Evolutionary conservation across 2,797 vertebrate species (phyloP).

Genomic region (Cuculus canorus): DNA sequence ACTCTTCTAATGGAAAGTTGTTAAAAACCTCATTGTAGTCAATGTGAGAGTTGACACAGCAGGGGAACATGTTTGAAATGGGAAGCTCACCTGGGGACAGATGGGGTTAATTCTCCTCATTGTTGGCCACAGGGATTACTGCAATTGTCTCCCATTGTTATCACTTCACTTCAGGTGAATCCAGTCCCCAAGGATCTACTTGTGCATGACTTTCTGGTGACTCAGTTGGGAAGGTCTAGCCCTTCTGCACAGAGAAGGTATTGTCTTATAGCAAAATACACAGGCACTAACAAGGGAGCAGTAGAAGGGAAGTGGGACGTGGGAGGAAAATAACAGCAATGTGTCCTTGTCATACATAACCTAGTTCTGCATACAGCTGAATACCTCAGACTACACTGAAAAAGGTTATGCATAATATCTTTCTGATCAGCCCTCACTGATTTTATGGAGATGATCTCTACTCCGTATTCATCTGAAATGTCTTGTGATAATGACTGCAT

Average conservation of each 20-base stretch:
- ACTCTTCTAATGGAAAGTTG: neutral
- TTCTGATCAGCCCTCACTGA: neutral
- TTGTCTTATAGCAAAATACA: neutral
- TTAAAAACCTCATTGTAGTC: neutral
- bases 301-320: neutral
- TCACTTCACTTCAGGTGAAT: neutral
- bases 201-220: neutral
- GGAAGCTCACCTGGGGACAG: accelerated
- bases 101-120: neutral
- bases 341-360: neutral
- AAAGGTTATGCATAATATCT: neutral
- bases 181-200: neutral
- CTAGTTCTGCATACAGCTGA: neutral
- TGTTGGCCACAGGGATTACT: neutral
- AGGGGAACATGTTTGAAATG: neutral
- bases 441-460: neutral
- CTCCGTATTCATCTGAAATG: neutral
- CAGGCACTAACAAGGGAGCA: neutral
- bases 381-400: neutral
- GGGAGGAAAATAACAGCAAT: neutral
- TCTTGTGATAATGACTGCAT: neutral
- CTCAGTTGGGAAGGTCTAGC: neutral
- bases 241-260: neutral
- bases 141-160: neutral
- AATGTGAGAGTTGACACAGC: neutral